phyloP scores from a whole-genome alignment of 2,888 invertebrate species.

The Dasypogon diadema region DNA sequence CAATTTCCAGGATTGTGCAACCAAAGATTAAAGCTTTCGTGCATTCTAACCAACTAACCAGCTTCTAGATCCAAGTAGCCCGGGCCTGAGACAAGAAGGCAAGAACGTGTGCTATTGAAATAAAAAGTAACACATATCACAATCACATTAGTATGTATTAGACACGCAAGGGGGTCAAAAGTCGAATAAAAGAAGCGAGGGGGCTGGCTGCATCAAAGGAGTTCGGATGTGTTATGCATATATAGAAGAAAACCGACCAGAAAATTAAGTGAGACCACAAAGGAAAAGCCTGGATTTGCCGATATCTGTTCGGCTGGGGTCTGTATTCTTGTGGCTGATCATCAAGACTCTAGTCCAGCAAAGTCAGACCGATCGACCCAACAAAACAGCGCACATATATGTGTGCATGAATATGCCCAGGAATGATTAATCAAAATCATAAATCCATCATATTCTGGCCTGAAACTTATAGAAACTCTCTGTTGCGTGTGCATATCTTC shows the following conservation, averaged over 20 bases:
- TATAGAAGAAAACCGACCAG: slow-evolving; percentile 2
- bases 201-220: background rate
- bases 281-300: background rate
- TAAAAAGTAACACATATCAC: background rate
- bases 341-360: too few species aligned
- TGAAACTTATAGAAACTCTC: background rate
- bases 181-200: too few species aligned
- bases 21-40: background rate
- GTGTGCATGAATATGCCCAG: slow-evolving; percentile 8
- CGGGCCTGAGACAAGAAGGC: background rate
- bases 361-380: background rate
- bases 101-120: background rate
- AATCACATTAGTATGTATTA: background rate
- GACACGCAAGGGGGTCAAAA: too few species aligned
- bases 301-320: background rate
- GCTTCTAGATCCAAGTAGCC: too few species aligned
- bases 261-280: slow-evolving; percentile 29
- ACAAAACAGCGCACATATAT: background rate
- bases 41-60: background rate
- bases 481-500: slow-evolving; percentile 1
- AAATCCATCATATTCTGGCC: slow-evolving; percentile 31
- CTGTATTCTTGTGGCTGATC: too few species aligned
- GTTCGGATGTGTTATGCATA: background rate
- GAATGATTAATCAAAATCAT: slow-evolving; percentile 43
- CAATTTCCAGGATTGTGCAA: background rate